These are phyloP conservation scores for Scytalopus superciliaris DNA, from an alignment of 2,113 vertebrate species.

Conservation along the genomic window DNA sequence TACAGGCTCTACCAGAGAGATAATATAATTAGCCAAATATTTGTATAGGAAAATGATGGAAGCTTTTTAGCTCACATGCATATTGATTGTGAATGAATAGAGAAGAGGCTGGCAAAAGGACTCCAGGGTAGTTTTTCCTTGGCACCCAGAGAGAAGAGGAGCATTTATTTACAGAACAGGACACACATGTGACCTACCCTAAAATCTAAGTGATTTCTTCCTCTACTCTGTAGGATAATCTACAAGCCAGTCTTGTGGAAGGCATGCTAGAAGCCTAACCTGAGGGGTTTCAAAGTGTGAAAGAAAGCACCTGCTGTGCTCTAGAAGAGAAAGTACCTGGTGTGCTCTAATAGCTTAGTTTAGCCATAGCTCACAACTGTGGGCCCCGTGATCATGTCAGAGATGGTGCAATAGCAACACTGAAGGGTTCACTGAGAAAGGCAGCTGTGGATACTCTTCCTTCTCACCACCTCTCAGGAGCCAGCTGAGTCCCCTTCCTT, in stretches of 20 bases:
- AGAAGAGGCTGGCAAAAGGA: neutral
- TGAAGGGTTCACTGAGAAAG: neutral
- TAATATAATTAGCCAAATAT: neutral
- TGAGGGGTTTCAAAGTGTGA: neutral
- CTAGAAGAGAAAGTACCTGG: neutral
- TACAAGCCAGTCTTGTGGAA: neutral
- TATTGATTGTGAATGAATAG: neutral
- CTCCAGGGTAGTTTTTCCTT: neutral
- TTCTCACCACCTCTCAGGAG: neutral
- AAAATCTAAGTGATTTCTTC: neutral
- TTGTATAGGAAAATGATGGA: neutral
- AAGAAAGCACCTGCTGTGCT: neutral
- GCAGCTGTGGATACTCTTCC: neutral
- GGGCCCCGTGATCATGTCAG: fast-evolving
- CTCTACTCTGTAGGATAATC: neutral
- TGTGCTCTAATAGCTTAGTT: neutral
- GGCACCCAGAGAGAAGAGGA: neutral
- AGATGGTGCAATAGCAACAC: fast-evolving
- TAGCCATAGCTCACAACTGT: fast-evolving
- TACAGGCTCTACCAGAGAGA: neutral
- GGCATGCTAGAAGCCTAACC: neutral
- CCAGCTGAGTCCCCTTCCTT: neutral
- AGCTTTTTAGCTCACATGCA: neutral
- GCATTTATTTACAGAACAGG: neutral
- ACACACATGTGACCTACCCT: fast-evolving